These are phyloP conservation scores for Apocheima hispidaria DNA, from an alignment of 2,888 invertebrate genomes.

Conservation along the genomic window DNA sequence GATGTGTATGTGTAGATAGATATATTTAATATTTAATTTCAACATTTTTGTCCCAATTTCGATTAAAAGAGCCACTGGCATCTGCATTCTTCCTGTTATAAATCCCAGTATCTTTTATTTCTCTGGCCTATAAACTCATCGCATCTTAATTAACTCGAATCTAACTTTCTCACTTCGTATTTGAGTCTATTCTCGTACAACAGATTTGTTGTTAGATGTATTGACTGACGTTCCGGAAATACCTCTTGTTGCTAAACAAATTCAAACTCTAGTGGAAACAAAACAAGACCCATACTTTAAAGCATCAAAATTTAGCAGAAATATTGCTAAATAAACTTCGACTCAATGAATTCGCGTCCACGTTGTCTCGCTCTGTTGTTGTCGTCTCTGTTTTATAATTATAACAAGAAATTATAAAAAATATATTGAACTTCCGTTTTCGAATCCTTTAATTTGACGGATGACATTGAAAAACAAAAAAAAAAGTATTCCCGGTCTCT, in stretches of 20 bases:
- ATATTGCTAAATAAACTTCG: neutral
- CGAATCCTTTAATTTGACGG: no score
- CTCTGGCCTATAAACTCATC: constrained; percentile 24
- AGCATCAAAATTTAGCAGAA: neutral
- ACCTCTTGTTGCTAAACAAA: constrained; percentile 27
- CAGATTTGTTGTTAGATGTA: constrained; percentile 25
- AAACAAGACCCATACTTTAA: constrained; percentile 25
- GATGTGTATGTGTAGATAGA: no score
- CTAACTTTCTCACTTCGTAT: neutral
- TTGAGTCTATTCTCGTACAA: constrained; percentile 19
- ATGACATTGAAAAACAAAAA: no score
- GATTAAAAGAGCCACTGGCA: neutral
- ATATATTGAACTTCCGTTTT: no score
- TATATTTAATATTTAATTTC: neutral
- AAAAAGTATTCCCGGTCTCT: no score
- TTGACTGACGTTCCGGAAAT: constrained; percentile 28
- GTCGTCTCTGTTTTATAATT: no score
- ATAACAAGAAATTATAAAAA: no score
- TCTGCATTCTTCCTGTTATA: constrained; percentile 16
- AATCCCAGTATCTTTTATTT: constrained; percentile 9
- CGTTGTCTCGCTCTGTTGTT: no score
- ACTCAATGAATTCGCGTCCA: no score
- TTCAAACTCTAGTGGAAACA: neutral
- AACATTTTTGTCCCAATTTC: no score
- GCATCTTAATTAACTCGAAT: constrained; percentile 6